Evolutionary conservation across 2,888 invertebrate genomes (phyloP), one percentile per base, ranked within the genome.

Genomic region (Malachius bipustulatus): DNA sequence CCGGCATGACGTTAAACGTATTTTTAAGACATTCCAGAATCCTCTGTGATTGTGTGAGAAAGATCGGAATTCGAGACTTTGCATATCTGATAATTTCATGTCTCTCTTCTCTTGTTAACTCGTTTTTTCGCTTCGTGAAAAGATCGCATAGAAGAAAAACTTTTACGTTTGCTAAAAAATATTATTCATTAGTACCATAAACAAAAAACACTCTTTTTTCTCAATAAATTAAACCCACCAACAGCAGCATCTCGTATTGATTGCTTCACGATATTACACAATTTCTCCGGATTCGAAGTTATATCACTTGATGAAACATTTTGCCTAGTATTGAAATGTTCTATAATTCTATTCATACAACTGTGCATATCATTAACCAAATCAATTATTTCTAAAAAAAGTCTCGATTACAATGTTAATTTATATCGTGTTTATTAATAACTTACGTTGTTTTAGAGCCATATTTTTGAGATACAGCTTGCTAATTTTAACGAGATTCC

Each of bases 81-180:
- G 75, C 71, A 55, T 75, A 77, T 50, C 72, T 67, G 38, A 77
- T 72, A 14, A 78, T 75, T 57, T 77, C 75, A 50, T 77, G 70
- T 42, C 75, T 64, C 50, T 78, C 77, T 43, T 71, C 70, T 38
- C 70, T 63, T 4, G 73, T 66, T 40, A 77, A 58, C 47, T 74
- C 73, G 26, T 67, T 61, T 51, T 74, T 75, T 46, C 73, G 66
- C 52, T 72, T 72, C 12, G 73, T 69, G 52, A 75, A 77, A 40
- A 77, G 60, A 52, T 77, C 75, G 59, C 76, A 77, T 24, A 77
- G 62, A 37, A 75, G 65, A 33, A 77, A 56, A 24, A 72, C 54
- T 57, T 70, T 70, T 32, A 63, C 65, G 42, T 63, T 62, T 43
- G 66, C 71, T 69, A 39, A 2, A 57, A 39, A 39, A 37, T 8